phyloP scores from a whole-genome alignment of 2,113 vertebrate species.

The Electrona antarctica region DNA sequence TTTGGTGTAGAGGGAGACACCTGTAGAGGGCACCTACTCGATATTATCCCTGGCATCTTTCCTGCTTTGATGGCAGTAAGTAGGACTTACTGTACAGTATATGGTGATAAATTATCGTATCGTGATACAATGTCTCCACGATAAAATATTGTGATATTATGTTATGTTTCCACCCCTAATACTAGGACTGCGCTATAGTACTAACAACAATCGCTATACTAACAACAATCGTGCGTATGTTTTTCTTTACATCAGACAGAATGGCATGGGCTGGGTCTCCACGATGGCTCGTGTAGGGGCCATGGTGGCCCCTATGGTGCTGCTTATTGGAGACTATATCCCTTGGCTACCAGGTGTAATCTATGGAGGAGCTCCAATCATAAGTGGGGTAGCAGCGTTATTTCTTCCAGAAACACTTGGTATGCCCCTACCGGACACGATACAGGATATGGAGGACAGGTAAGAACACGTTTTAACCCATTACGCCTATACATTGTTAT shows the following conservation, averaged over 20 bases:
- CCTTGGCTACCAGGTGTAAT: constrained; percentile 78
- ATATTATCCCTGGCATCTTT: too few species aligned
- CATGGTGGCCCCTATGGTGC: constrained; percentile 82
- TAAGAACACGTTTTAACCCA: constrained; percentile 37
- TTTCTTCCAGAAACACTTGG: constrained; percentile 84
- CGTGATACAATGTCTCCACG: neutral
- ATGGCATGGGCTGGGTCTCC: constrained; percentile 79
- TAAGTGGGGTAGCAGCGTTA: constrained; percentile 72
- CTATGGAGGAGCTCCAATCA: constrained; percentile 77
- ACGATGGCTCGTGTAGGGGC: constrained; percentile 81
- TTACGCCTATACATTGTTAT: too few species aligned
- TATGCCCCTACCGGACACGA: constrained; percentile 80
- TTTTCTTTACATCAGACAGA: constrained; percentile 76
- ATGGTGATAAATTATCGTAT: neutral
- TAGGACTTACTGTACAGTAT: too few species aligned
- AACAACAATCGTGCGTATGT: neutral
- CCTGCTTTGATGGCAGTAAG: too few species aligned
- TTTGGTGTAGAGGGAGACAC: too few species aligned
- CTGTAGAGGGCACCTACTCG: too few species aligned
- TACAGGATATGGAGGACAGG: constrained; percentile 81
- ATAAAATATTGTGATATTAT: too few species aligned
- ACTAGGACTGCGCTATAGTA: too few species aligned
- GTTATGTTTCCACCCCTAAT: too few species aligned
- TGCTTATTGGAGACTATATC: constrained; percentile 64
- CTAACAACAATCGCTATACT: too few species aligned